Percentiles rank a stretch among this genome's conserved stretches.
These are phyloP conservation scores for Lophius piscatorius DNA, from an alignment of 2,113 vertebrate genomes.

Conservation along the genomic window DNA sequence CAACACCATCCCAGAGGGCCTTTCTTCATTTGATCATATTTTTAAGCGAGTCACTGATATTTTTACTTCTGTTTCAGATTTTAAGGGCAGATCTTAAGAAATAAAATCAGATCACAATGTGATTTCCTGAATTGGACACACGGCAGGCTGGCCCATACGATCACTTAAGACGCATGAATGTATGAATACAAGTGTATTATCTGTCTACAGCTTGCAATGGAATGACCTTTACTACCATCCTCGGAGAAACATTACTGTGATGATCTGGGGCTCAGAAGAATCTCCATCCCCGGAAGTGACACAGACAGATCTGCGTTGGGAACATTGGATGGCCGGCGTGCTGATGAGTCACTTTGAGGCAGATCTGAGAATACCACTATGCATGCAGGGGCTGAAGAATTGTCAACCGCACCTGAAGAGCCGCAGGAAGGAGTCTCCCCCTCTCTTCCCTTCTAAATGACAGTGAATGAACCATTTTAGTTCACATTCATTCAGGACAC, in stretches of 20 bases:
- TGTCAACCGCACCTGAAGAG: conserved; percentile 51
- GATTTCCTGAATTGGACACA: conserved; percentile 17
- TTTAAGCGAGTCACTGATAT: conserved; percentile 3
- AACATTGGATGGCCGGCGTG: conserved; percentile 42
- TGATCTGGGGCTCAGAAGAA: conserved; percentile 49
- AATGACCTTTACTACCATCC: conserved; percentile 42
- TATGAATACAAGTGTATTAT: conserved; percentile 37
- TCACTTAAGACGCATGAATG: conserved; percentile 48
- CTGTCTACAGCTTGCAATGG: conserved; percentile 27
- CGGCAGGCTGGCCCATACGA: conserved; percentile 24
- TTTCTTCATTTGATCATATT: not conserved
- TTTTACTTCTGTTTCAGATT: not conserved
- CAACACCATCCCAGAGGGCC: not conserved
- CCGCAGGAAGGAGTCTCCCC: conserved; percentile 44
- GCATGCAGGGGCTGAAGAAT: conserved; percentile 65
- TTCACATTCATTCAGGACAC: conserved; percentile 34
- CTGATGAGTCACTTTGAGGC: conserved; percentile 73
- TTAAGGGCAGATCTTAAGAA: not conserved
- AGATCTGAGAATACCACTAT: conserved; percentile 64
- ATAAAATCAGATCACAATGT: not conserved
- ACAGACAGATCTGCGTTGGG: conserved; percentile 50
- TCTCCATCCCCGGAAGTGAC: conserved; percentile 59
- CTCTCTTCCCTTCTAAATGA: conserved; percentile 40
- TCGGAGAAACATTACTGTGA: conserved; percentile 60
- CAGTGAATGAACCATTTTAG: conserved; percentile 46